Evolutionary conservation across 1,140 invertebrate genomes (phyloP).

Genomic region (Temnothorax longispinosus): DNA sequence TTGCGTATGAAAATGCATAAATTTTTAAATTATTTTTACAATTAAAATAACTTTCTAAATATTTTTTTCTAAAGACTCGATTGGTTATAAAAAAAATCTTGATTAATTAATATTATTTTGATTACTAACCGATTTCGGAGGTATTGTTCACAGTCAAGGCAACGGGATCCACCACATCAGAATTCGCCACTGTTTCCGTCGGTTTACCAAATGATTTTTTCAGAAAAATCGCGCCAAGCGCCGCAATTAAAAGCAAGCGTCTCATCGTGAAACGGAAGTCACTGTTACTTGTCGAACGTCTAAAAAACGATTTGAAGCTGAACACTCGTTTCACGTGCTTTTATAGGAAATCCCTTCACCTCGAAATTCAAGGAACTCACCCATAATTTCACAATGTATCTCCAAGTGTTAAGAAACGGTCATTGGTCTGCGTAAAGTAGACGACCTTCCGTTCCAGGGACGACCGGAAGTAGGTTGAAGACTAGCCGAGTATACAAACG

Average conservation of each 20-base stretch:
- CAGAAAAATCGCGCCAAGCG: slow-evolving; percentile 17
- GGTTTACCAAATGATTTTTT: slow-evolving; percentile 37
- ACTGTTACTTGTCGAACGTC: slow-evolving; percentile 21
- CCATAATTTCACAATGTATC: slow-evolving; percentile 19
- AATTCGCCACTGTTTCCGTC: neutral
- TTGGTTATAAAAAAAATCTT: neutral
- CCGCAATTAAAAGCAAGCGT: neutral
- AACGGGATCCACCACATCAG: slow-evolving; percentile 9
- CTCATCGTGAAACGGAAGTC: slow-evolving; percentile 27
- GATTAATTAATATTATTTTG: slow-evolving; percentile 1
- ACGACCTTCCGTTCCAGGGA: slow-evolving; percentile 75
- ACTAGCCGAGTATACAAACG: neutral
- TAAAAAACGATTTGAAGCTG: slow-evolving; percentile 30
- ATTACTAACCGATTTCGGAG: slow-evolving; percentile 48
- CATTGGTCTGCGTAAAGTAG: slow-evolving; percentile 64
- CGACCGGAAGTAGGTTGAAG: slow-evolving; percentile 65
- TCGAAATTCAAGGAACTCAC: slow-evolving; percentile 48
- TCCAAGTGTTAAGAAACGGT: neutral
- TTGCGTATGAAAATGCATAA: neutral
- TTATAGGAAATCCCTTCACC: slow-evolving; percentile 73
- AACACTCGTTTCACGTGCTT: slow-evolving; percentile 38
- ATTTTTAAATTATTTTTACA: neutral
- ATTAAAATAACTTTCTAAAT: neutral
- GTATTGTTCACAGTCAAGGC: neutral
- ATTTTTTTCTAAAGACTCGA: neutral